These are phyloP conservation scores for Metallyticus violacea DNA, from an alignment of 2,888 invertebrate genomes.

Conservation along the genomic window DNA sequence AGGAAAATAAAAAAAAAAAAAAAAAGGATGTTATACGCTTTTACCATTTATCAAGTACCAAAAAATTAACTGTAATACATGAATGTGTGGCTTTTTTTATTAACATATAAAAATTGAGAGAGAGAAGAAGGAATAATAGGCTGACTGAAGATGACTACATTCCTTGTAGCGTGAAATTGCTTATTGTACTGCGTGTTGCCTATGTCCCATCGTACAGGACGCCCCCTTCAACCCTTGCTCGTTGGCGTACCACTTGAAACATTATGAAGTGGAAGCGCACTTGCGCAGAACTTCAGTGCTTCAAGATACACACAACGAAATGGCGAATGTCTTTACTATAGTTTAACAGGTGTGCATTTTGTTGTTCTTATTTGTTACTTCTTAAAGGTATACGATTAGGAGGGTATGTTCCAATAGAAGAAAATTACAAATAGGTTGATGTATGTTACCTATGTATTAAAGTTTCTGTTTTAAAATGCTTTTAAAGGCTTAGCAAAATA, in stretches of 20 bases:
- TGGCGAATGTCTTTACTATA: too few species aligned
- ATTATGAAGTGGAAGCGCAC: too few species aligned
- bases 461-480: background rate
- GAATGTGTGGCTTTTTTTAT: constrained; percentile 17
- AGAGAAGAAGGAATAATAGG: background rate
- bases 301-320: too few species aligned
- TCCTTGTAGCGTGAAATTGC: constrained; percentile 9
- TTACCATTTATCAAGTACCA: constrained; percentile 13
- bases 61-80: constrained; percentile 12
- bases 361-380: background rate
- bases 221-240: background rate
- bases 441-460: background rate
- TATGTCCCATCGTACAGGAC: background rate
- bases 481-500: background rate
- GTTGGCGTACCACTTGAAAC: background rate
- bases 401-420: background rate
- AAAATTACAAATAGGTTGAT: background rate
- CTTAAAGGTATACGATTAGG: background rate
- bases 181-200: constrained; percentile 6
- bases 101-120: background rate
- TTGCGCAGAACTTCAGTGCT: too few species aligned
- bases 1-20: background rate
- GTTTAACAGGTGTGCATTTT: background rate
- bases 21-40: constrained; percentile 15
- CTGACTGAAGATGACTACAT: background rate